phyloP scores from a whole-genome alignment of 2,888 invertebrate genomes.

The Temnothorax ravouxi region DNA sequence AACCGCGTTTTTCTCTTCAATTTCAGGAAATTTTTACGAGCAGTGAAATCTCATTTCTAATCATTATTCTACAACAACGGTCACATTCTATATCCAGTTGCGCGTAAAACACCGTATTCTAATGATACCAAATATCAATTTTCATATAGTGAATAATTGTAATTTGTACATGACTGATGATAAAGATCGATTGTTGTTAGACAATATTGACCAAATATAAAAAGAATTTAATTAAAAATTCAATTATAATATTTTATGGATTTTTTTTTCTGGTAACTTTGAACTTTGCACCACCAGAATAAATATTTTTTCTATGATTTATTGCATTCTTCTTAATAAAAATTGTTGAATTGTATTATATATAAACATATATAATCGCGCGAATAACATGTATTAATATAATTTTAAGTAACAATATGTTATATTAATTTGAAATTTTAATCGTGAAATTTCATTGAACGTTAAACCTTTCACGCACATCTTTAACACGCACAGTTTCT shows the following conservation, averaged over 20 bases:
- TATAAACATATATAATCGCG: background rate
- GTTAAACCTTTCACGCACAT: background rate
- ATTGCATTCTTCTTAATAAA: background rate
- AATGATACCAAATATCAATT: background rate
- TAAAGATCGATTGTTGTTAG: background rate
- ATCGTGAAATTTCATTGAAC: background rate
- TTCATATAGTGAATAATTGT: background rate
- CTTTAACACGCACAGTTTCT: background rate
- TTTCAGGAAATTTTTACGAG: background rate
- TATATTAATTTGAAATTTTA: background rate
- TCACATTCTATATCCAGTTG: background rate
- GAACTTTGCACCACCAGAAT: background rate
- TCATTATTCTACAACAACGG: background rate
- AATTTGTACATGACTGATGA: no score
- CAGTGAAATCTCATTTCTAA: background rate
- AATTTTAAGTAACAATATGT: background rate
- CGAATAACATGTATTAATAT: background rate
- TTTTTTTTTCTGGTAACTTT: background rate
- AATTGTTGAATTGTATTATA: no score
- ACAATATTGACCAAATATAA: no score
- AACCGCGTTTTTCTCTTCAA: background rate
- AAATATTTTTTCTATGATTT: background rate
- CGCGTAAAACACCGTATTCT: background rate
- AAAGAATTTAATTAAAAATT: no score
- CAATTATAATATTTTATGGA: background rate